Conservation (phyloP, 2,113 vertebrate species). For the Polypterus senegalus region DNA sequence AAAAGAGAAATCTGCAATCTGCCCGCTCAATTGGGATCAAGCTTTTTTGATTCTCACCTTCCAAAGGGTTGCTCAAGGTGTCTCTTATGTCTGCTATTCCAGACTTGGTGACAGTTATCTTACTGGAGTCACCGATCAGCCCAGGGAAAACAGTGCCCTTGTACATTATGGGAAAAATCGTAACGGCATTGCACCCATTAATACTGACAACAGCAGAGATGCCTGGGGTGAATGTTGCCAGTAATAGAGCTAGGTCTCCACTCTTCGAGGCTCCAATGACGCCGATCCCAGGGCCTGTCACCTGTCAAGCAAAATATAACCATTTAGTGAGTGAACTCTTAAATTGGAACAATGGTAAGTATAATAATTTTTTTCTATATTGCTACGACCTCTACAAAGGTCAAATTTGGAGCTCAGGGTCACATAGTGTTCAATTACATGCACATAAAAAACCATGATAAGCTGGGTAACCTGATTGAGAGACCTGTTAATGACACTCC, state of each 20-base stretch:
- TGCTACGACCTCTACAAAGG: background rate
- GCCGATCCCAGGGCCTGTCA: conserved; percentile 57
- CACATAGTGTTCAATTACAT: no score
- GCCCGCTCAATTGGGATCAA: conserved; percentile 55
- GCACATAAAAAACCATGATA: no score
- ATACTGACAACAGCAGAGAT: conserved; percentile 61
- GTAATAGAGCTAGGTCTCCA: conserved; percentile 61
- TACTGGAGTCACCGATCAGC: conserved; percentile 19
- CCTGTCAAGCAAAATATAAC: conserved; percentile 28
- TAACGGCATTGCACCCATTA: conserved; percentile 58
- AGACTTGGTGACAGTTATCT: conserved; percentile 17
- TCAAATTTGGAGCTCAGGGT: background rate
- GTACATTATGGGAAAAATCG: conserved; percentile 35
- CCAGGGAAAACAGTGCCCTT: conserved; percentile 49
- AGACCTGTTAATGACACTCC: no score
- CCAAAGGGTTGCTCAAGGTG: conserved; percentile 27
- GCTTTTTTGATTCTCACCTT: conserved; percentile 30
- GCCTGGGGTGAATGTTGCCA: conserved; percentile 69
- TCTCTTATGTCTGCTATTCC: conserved; percentile 42
- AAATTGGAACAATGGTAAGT: no score
- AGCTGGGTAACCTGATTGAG: no score
- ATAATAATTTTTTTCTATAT: no score
- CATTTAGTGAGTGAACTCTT: no score
- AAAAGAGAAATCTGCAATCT: conserved; percentile 45
- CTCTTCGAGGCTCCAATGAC: conserved; percentile 71